These are phyloP conservation scores for Mormyrus lacerda DNA, from an alignment of 2,113 vertebrate genomes.

Conservation along the genomic window DNA sequence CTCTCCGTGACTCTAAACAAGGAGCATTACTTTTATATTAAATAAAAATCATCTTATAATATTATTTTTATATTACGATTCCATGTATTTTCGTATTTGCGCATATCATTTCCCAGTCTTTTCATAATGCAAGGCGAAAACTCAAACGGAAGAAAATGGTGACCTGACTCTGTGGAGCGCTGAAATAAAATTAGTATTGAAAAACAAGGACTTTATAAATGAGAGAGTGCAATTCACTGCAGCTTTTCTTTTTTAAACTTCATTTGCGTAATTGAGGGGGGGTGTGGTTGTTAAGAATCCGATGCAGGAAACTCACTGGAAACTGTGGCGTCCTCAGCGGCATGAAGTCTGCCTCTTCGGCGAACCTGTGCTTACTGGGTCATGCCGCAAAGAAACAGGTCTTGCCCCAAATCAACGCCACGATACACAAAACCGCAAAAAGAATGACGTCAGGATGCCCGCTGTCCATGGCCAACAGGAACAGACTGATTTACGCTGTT, in stretches of 20 bases:
- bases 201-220: background rate
- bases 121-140: background rate
- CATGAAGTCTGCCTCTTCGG: background rate
- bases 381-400: background rate
- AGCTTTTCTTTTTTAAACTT: background rate
- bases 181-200: background rate
- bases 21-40: background rate
- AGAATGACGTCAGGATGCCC: background rate
- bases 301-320: background rate
- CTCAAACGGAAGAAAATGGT: background rate
- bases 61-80: background rate
- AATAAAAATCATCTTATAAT: background rate
- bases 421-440: background rate
- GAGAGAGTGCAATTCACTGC: background rate
- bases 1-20: background rate
- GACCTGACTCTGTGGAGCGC: background rate
- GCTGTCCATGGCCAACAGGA: background rate
- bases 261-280: background rate
- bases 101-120: background rate
- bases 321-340: background rate
- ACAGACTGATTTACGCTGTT: background rate
- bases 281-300: background rate
- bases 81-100: background rate
- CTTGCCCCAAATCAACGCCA: background rate
- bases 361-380: background rate